These are phyloP conservation scores for Stegophylla sp. DNA, from an alignment of 2,888 invertebrate genomes.

Conservation along the genomic window DNA sequence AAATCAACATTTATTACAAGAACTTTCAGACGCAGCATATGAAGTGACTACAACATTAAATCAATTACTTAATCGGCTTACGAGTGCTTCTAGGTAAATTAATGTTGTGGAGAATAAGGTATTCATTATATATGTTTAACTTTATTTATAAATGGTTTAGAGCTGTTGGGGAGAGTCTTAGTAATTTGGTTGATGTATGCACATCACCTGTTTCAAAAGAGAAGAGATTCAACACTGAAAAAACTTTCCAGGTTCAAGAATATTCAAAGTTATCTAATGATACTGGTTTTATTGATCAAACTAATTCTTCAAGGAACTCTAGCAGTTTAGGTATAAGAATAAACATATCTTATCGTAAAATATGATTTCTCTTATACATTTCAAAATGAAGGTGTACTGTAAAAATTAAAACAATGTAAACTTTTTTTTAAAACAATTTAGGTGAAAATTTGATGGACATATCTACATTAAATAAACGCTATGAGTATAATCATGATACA, in stretches of 20 bases:
- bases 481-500: constrained; percentile 52
- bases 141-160: constrained; percentile 65
- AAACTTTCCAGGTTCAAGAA: constrained; percentile 50
- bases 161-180: constrained; percentile 91
- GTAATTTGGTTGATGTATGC: constrained; percentile 84
- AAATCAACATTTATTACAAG: constrained; percentile 71
- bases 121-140: neutral
- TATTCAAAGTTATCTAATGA: constrained; percentile 47
- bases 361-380: neutral
- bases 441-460: constrained; percentile 42
- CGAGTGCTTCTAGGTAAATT: constrained; percentile 65
- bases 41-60: constrained; percentile 88
- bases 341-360: neutral
- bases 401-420: neutral
- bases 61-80: constrained; percentile 88
- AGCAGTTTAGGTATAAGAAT: constrained; percentile 19
- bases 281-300: constrained; percentile 50
- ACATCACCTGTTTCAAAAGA: constrained; percentile 75
- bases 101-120: neutral
- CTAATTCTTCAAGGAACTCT: constrained; percentile 7
- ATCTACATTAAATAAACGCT: constrained; percentile 43
- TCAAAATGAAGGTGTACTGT: neutral
- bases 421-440: neutral
- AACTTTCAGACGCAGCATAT: constrained; percentile 82
- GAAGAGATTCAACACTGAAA: constrained; percentile 48